These are phyloP conservation scores for Ophion ellenae DNA, from an alignment of 2,888 invertebrate species.

Conservation along the genomic window DNA sequence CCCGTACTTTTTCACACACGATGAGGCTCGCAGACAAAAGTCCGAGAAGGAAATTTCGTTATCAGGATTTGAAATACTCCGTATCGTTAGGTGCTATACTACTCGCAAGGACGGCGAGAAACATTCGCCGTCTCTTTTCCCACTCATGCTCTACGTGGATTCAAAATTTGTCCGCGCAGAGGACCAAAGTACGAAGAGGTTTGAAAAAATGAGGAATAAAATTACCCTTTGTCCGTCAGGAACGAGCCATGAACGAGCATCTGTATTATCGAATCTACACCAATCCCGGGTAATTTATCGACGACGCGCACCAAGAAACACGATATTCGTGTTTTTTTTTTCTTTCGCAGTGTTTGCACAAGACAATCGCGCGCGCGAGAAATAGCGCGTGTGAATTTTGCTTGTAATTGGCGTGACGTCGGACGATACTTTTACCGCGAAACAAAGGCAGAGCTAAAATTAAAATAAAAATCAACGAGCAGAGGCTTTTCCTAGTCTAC, in stretches of 20 bases:
- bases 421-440: conserved; percentile 5
- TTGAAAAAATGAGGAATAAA: conserved; percentile 1
- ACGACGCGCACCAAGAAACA: conserved; percentile 11
- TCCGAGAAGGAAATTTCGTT: no score
- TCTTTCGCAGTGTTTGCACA: not conserved
- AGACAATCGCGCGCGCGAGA: conserved; percentile 28
- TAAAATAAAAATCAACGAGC: conserved; percentile 35
- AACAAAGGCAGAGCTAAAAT: conserved; percentile 13
- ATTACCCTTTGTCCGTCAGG: conserved; percentile 68
- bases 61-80: no score
- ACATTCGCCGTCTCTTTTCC: no score
- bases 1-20: no score
- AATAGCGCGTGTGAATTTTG: conserved; percentile 31
- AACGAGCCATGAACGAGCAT: conserved; percentile 64
- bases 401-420: conserved; percentile 12
- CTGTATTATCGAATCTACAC: conserved; percentile 42
- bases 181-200: not conserved
- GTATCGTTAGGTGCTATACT: no score
- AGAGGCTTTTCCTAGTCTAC: conserved; percentile 50
- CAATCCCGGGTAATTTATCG: conserved; percentile 40
- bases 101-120: no score
- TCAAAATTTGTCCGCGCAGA: not conserved
- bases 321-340: not conserved
- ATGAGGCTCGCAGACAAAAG: no score
- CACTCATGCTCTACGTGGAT: not conserved